A percentile compares a stretch with the other conserved stretches of the same genome.
Conservation (phyloP, 92 coral and sea anemone genomes). For the Siderastrea siderea region DNA sequence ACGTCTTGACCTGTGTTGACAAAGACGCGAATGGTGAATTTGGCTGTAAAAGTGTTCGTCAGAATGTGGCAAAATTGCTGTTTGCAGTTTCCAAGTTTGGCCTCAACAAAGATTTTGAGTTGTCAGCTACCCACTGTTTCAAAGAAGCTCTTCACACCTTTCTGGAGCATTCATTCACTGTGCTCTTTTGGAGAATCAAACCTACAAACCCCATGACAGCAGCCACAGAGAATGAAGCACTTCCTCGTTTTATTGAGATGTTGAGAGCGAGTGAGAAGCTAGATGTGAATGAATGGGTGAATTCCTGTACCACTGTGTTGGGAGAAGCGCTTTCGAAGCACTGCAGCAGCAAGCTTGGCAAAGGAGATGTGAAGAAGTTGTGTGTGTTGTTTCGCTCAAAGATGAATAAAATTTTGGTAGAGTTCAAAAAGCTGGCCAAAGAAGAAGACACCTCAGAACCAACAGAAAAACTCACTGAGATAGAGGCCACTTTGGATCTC, state of each 20-base stretch:
- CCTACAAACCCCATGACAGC: conserved; percentile 46
- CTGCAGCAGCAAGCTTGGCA: conserved; percentile 22
- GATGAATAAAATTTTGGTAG: conserved; percentile 21
- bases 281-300: conserved; percentile 12
- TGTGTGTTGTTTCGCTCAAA: conserved; percentile 27
- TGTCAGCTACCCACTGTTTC: conserved; percentile 34
- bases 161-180: conserved; percentile 55
- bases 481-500: conserved; percentile 31
- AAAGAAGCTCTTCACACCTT: conserved; percentile 43
- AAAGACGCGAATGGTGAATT: conserved; percentile 50
- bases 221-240: conserved; percentile 29
- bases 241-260: conserved; percentile 11
- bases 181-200: conserved; percentile 60
- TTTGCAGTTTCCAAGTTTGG: conserved; percentile 41
- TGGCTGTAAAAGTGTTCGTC: conserved; percentile 46
- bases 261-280: conserved; percentile 10
- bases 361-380: conserved; percentile 31
- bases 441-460: neutral
- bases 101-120: conserved; percentile 33
- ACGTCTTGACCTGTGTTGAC: conserved; percentile 55
- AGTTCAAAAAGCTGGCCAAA: conserved; percentile 11
- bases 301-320: conserved; percentile 21
- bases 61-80: conserved; percentile 45
- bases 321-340: conserved; percentile 8
- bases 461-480: conserved; percentile 1